Evolutionary conservation across 2,113 vertebrate genomes (phyloP).

Genomic region (Corydoras maculifer): DNA sequence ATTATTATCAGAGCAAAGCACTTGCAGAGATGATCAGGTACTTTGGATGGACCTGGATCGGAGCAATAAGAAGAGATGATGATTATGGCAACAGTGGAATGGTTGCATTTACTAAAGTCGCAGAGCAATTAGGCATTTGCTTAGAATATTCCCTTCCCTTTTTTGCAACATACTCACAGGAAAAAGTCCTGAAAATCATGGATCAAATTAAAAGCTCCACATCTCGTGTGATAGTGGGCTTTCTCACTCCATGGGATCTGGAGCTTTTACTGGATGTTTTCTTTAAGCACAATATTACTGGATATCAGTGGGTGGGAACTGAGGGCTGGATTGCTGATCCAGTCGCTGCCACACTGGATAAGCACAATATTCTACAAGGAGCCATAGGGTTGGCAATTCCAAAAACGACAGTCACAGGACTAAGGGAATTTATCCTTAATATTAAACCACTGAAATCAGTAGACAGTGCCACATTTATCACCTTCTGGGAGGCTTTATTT

Average conservation of each 20-base stretch:
- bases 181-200: constrained; percentile 42
- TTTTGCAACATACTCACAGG: constrained; percentile 49
- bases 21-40: constrained; percentile 46
- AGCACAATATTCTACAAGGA: constrained; percentile 55
- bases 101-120: constrained; percentile 48
- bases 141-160: constrained; percentile 48
- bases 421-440: constrained; percentile 59
- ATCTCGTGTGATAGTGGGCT: constrained; percentile 27
- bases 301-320: constrained; percentile 64
- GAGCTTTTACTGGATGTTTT: constrained; percentile 32
- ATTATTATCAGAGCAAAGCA: constrained; percentile 50
- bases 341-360: constrained; percentile 48
- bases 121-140: constrained; percentile 46
- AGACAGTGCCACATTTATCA: constrained; percentile 27
- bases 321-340: constrained; percentile 69
- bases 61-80: constrained; percentile 44
- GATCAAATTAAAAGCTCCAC: constrained; percentile 27
- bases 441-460: constrained; percentile 40
- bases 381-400: constrained; percentile 62
- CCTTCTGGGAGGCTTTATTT: constrained; percentile 47
- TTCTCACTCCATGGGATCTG: constrained; percentile 37
- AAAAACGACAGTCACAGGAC: constrained; percentile 52
- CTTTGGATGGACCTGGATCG: constrained; percentile 54
- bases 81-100: constrained; percentile 52
- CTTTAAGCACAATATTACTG: constrained; percentile 54